Base-by-base conservation (phyloP, 1,140 invertebrate genomes). In the Leptopilina boulardi region DNA sequence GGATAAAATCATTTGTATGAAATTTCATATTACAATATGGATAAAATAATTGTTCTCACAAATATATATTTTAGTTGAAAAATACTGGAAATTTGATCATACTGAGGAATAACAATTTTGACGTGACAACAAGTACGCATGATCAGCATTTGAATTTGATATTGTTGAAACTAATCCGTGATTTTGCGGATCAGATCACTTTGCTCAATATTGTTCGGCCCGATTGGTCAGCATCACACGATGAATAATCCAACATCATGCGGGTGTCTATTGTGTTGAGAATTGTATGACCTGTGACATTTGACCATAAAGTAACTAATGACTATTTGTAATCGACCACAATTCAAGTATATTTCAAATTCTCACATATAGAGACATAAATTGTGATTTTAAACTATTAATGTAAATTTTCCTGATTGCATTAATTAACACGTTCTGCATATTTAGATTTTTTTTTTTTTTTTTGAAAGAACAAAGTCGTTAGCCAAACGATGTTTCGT, bases 191-290 rank as follows among this genome's bases (percentile, higher is more conserved):
- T 66, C 56, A 26, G 56, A 30, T 59, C 56, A 66, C 56, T 66
- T 21, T 34, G 19, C 56, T 11, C 56, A 66, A 66, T 34, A 34
- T 66, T 66, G 56, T 66, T 66, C 56, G 4, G 56, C 56, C 23
- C 56, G 21, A 66, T 66, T 66, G 56, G 23, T 59, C 56, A n/a
- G 23, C 56, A 3, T 59, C 21, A 26, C 21, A 11, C 15, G 2
- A 26, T 66, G 56, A 66, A 66, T 66, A 66, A 66, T 66, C 56
- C 56, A 66, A 30, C 56, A 66, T 66, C 56, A 66, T 66, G 56
- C 56, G 51, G 51, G 51, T 56, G 51, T 56, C 51, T 56, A 47
- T 47, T 47, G 15, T 47, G 51, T 56, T 21, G 18, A 21, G 51
- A 56, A 56, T 23, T 26, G 56, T 30, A 21, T 66, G 56, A 66